Conservation (phyloP, 2,113 vertebrate species). For the Melanocharis versteri region DNA sequence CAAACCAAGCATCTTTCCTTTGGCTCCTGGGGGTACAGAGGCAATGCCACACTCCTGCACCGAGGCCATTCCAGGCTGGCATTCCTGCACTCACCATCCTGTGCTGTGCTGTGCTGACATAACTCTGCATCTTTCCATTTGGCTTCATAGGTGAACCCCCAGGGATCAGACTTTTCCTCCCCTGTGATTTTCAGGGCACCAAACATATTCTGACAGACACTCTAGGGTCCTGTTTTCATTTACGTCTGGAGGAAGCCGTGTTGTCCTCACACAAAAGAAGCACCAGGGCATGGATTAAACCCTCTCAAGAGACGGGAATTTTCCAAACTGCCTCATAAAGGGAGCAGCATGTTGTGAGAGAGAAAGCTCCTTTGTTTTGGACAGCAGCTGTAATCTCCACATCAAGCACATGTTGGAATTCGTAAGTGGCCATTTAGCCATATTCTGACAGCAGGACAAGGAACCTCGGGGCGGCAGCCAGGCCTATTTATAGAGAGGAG, state of each 20-base stretch:
- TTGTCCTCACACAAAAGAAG: slow-evolving; percentile 4
- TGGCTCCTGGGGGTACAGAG: not conserved
- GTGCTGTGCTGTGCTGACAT: not conserved
- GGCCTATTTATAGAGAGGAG: slow-evolving; percentile 66
- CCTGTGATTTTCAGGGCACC: not conserved
- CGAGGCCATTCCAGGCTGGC: fast-evolving
- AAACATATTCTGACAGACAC: not conserved
- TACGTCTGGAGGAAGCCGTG: not conserved
- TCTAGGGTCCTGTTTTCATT: not conserved
- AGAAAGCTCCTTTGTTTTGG: slow-evolving; percentile 58
- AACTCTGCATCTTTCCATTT: not conserved
- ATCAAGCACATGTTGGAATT: slow-evolving; percentile 60
- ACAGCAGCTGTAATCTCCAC: slow-evolving; percentile 58
- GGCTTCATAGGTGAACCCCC: not conserved
- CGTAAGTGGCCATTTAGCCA: slow-evolving; percentile 45
- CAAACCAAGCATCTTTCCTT: not conserved
- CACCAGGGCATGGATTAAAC: slow-evolving; percentile 4
- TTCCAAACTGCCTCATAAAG: slow-evolving; percentile 44
- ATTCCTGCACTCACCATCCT: not conserved
- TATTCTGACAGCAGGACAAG: slow-evolving; percentile 52
- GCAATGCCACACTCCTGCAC: not conserved
- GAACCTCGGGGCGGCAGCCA: slow-evolving; percentile 23
- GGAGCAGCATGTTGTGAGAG: not conserved
- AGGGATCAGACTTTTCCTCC: not conserved
- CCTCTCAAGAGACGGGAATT: not conserved